These are phyloP conservation scores for Cirrhinus mrigala DNA, from an alignment of 2,797 vertebrate genomes.

Conservation along the genomic window DNA sequence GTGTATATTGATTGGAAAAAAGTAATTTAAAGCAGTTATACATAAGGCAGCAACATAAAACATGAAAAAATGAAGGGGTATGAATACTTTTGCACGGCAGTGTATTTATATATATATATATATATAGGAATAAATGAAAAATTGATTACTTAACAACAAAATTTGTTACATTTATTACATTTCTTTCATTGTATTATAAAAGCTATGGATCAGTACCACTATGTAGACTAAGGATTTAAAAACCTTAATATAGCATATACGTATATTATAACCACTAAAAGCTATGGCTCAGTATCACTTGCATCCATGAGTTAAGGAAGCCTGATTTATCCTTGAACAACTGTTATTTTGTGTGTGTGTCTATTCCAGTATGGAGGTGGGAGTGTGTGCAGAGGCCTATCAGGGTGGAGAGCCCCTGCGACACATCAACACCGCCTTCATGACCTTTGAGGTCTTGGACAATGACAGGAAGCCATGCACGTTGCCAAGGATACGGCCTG, in stretches of 20 bases:
- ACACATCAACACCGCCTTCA: constrained; percentile 98
- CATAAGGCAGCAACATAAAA: too few relatives aligned
- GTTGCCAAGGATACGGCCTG: constrained; percentile 87
- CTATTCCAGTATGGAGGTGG: constrained; percentile 92
- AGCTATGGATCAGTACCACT: background rate
- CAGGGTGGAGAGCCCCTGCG: constrained; percentile 83
- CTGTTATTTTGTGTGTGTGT: constrained; percentile 26
- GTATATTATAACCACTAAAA: background rate
- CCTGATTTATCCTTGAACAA: background rate
- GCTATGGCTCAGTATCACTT: background rate
- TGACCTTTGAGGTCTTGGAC: constrained; percentile 93
- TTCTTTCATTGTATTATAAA: background rate
- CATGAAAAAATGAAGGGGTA: too few relatives aligned
- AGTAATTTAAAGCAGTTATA: too few relatives aligned
- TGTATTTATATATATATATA: too few relatives aligned
- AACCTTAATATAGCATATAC: background rate
- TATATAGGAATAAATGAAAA: too few relatives aligned
- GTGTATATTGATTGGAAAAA: too few relatives aligned
- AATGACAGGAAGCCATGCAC: constrained; percentile 80
- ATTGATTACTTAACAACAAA: too few relatives aligned
- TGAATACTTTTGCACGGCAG: too few relatives aligned
- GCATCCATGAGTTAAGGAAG: background rate
- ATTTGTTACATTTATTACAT: too few relatives aligned
- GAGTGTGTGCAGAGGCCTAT: constrained; percentile 94
- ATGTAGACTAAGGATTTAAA: background rate